Percentiles rank a stretch among this genome's conserved stretches.
Conservation (phyloP, 2,888 invertebrate species). For the Drosophila pseudotalamancana region DNA sequence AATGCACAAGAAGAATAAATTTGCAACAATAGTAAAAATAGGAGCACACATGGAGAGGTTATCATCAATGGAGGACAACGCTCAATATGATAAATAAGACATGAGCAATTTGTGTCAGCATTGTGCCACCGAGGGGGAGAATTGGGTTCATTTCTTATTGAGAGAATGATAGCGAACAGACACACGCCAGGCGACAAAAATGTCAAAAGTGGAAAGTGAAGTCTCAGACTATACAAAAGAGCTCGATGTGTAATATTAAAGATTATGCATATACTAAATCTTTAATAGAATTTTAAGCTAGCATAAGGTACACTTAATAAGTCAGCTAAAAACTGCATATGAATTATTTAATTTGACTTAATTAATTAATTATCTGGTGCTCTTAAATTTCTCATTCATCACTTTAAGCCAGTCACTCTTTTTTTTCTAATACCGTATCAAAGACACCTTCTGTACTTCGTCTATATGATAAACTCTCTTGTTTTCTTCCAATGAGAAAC, state of each 20-base stretch:
- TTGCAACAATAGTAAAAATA: constrained; percentile 38
- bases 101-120: constrained; percentile 72
- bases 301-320: too few relatives aligned
- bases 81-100: constrained; percentile 70
- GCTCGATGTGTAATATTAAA: too few relatives aligned
- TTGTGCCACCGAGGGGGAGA: constrained; percentile 20
- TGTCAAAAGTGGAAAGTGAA: background rate
- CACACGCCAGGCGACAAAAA: constrained; percentile 48
- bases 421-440: background rate
- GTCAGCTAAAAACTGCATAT: background rate
- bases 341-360: background rate
- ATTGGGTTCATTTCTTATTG: constrained; percentile 62
- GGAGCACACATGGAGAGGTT: background rate
- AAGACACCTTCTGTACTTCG: background rate
- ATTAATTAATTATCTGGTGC: background rate
- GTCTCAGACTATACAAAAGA: too few relatives aligned
- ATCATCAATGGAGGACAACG: constrained; percentile 26
- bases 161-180: constrained; percentile 54
- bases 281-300: too few relatives aligned
- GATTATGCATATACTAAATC: too few relatives aligned
- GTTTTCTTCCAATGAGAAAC: background rate
- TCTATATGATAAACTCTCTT: background rate
- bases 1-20: constrained; percentile 23
- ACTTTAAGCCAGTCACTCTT: background rate
- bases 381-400: background rate